These are phyloP conservation scores for Ciconia maguari DNA, from an alignment of 2,113 vertebrate genomes.

Conservation along the genomic window DNA sequence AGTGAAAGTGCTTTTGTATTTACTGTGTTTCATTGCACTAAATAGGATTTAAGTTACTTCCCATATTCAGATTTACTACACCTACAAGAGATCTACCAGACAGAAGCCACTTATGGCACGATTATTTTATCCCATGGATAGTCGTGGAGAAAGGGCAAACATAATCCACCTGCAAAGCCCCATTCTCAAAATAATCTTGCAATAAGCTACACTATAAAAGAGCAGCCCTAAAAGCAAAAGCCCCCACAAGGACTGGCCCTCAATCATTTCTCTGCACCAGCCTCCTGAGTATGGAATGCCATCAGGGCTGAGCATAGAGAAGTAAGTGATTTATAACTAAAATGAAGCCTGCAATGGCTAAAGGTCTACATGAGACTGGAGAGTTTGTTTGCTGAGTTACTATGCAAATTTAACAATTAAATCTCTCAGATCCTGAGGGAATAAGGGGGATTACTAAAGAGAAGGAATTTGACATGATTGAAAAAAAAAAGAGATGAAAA, in stretches of 20 bases:
- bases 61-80: neutral
- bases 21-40: neutral
- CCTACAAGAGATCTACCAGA: neutral
- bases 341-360: slow-evolving; percentile 54
- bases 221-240: neutral
- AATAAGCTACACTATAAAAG: neutral
- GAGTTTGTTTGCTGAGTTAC: slow-evolving; percentile 80
- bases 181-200: neutral
- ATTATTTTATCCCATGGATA: neutral
- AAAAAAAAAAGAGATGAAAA: slow-evolving; percentile 33
- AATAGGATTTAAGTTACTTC: neutral
- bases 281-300: slow-evolving; percentile 49
- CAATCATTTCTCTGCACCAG: neutral
- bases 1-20: neutral
- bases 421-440: slow-evolving; percentile 69
- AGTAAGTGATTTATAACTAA: slow-evolving; percentile 69
- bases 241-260: neutral
- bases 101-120: neutral
- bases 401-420: slow-evolving; percentile 84
- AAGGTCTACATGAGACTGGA: slow-evolving; percentile 61
- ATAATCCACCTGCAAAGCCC: neutral
- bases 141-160: neutral
- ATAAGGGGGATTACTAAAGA: slow-evolving; percentile 66
- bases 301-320: slow-evolving; percentile 12
- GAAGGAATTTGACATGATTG: slow-evolving; percentile 63